A percentile compares a stretch with the other conserved stretches of the same genome.
Evolutionary conservation across 23 tunicate species (phyloP).

Genomic region (Oikopleura vanhoeffeni): DNA sequence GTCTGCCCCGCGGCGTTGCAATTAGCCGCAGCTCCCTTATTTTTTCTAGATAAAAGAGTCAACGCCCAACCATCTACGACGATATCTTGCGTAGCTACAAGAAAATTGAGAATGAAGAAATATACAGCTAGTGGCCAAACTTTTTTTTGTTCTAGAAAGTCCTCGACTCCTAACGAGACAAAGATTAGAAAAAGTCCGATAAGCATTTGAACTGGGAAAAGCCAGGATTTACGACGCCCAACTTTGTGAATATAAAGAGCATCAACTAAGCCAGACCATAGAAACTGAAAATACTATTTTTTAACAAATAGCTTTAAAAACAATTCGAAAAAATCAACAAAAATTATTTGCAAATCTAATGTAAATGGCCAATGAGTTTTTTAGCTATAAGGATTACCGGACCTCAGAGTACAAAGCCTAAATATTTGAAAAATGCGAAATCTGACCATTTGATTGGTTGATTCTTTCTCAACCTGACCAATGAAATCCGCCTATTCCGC

Average conservation of each 20-base stretch:
- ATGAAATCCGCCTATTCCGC: no score
- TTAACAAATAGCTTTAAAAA: no score
- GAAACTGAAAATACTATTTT: slow-evolving; percentile 3
- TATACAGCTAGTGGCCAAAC: background rate
- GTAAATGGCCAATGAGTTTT: no score
- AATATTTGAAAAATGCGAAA: no score
- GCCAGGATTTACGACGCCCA: slow-evolving; percentile 15
- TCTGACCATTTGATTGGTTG: no score
- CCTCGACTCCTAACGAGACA: background rate
- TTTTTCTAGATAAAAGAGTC: background rate
- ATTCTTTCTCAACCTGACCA: no score
- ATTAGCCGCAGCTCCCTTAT: slow-evolving; percentile 10
- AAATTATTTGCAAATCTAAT: no score
- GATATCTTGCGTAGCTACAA: slow-evolving; percentile 10
- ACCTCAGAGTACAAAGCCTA: no score
- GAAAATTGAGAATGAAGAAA: slow-evolving; percentile 16
- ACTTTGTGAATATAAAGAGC: background rate
- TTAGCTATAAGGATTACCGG: no score
- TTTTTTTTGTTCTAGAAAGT: background rate
- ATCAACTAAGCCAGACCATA: slow-evolving; percentile 5
- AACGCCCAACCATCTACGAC: slow-evolving; percentile 15
- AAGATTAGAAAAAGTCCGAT: background rate
- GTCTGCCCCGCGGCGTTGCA: slow-evolving; percentile 14
- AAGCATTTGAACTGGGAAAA: background rate
- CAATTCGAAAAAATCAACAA: no score